A percentile compares a stretch with the other conserved stretches of the same genome.
Conservation (phyloP, 2,888 invertebrate species). For the Lamellibrachia columna region DNA sequence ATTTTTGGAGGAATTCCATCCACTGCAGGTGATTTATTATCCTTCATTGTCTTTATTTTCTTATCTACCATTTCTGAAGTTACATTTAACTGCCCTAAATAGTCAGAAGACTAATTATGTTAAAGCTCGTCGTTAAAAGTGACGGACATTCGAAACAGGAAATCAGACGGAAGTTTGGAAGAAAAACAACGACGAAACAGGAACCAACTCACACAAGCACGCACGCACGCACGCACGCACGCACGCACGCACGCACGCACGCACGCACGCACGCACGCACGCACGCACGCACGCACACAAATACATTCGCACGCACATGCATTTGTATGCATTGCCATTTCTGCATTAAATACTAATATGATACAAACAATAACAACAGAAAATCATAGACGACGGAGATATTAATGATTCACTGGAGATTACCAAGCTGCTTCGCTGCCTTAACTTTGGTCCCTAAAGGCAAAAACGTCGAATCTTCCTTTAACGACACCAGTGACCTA, state of each 20-base stretch:
- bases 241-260: too few species aligned
- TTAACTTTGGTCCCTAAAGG: background rate
- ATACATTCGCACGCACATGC: constrained; percentile 30
- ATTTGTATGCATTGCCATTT: constrained; percentile 13
- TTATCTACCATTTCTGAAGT: too few species aligned
- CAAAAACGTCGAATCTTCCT: background rate
- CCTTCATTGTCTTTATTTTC: too few species aligned
- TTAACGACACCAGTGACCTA: background rate
- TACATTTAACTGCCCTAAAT: too few species aligned
- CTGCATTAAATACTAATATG: background rate
- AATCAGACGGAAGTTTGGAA: too few species aligned
- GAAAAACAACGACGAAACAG: too few species aligned
- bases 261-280: too few species aligned
- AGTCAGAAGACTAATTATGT: too few species aligned
- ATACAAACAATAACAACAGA: background rate
- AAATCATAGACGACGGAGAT: background rate
- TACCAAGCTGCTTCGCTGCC: background rate
- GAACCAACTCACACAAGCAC: background rate
- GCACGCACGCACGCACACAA: constrained; percentile 27
- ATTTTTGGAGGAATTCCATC: too few species aligned
- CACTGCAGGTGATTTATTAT: too few species aligned
- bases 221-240: background rate
- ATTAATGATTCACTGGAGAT: background rate
- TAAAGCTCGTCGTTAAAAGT: too few species aligned
- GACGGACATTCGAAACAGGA: too few species aligned